A percentile compares a stretch with the other conserved stretches of the same genome.
phyloP scores from a whole-genome alignment of 2,888 invertebrate species.

The Colostygia pectinataria region DNA sequence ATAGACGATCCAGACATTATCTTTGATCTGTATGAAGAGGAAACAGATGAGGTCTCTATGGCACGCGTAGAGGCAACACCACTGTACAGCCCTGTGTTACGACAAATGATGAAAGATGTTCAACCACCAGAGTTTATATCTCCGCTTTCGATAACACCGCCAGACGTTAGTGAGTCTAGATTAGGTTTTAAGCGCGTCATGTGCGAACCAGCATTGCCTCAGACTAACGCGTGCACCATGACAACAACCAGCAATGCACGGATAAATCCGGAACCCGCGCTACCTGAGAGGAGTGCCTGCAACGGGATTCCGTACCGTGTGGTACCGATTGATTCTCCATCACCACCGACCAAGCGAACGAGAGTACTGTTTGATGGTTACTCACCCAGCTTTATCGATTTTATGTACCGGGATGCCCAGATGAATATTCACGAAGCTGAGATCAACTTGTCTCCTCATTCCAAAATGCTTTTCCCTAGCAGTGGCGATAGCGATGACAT shows the following conservation, averaged over 20 bases:
- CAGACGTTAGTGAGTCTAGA: too few relatives aligned
- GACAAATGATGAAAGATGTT: too few relatives aligned
- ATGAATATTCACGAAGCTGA: neutral
- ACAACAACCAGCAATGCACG: too few relatives aligned
- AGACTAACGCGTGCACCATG: too few relatives aligned
- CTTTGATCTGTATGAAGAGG: slow-evolving; percentile 24
- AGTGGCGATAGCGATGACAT: neutral
- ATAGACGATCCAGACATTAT: slow-evolving; percentile 15
- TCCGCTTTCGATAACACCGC: too few relatives aligned
- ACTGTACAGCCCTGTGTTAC: too few relatives aligned
- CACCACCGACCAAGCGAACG: slow-evolving; percentile 3
- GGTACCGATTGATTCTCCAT: neutral
- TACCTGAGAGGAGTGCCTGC: too few relatives aligned
- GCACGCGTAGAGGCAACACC: neutral
- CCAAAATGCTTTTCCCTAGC: neutral
- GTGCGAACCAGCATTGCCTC: too few relatives aligned
- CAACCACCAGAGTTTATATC: too few relatives aligned
- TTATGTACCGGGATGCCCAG: slow-evolving; percentile 11
- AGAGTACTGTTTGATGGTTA: slow-evolving; percentile 1
- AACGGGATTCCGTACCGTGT: neutral
- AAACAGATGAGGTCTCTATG: neutral
- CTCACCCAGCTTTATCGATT: slow-evolving; percentile 8
- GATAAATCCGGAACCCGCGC: too few relatives aligned
- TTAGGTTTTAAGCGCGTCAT: too few relatives aligned
- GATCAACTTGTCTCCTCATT: slow-evolving; percentile 1